phyloP scores from a whole-genome alignment of 2,797 vertebrate species.

The Steatocranus sp. region DNA sequence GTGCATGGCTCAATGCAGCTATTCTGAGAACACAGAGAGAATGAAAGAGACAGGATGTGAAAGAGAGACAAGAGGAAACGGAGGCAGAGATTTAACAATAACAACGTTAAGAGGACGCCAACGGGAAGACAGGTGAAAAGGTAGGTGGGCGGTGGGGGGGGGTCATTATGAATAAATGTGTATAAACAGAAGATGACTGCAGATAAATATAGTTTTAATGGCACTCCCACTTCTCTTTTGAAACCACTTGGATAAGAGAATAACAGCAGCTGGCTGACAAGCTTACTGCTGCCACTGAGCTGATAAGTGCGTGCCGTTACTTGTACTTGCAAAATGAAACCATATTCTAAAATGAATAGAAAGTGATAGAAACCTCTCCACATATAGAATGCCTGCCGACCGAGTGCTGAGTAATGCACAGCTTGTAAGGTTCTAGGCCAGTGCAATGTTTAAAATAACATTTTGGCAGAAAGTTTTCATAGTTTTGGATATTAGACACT shows the following conservation, averaged over 20 bases:
- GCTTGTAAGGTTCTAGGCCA: neutral
- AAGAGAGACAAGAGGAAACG: constrained; percentile 10
- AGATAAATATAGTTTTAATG: constrained; percentile 46
- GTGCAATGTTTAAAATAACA: neutral
- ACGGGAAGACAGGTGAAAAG: constrained; percentile 48
- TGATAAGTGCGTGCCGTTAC: neutral
- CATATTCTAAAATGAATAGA: constrained; percentile 1
- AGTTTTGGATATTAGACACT: neutral
- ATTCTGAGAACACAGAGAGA: constrained; percentile 53
- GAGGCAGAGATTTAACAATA: constrained; percentile 51
- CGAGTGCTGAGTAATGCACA: neutral
- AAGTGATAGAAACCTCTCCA: neutral
- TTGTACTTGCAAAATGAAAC: neutral
- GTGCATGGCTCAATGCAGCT: constrained; percentile 46
- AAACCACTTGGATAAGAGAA: constrained; percentile 35
- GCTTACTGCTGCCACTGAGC: neutral
- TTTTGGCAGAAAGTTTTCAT: neutral
- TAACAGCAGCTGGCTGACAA: constrained; percentile 11
- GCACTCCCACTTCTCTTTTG: constrained; percentile 21
- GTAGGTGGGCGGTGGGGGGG: neutral
- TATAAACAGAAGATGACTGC: constrained; percentile 21
- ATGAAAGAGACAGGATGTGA: constrained; percentile 41
- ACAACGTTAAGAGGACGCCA: constrained; percentile 51
- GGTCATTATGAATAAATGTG: constrained; percentile 34
- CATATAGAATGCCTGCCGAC: neutral